Conservation (phyloP, 2,888 invertebrate genomes). For the Chromoteleia sp. region DNA sequence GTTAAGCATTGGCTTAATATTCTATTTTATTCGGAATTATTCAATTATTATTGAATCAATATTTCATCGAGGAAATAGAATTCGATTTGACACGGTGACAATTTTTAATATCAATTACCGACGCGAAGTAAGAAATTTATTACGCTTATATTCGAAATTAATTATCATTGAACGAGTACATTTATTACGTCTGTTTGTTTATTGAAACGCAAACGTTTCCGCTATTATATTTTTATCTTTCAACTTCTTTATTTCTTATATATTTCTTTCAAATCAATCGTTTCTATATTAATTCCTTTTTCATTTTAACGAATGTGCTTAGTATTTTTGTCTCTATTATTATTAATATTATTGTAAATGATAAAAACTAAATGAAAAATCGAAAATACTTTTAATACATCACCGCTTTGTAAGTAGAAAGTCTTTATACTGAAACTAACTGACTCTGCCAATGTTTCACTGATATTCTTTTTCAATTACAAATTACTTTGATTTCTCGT, state of each 20-base stretch:
- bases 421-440: background rate
- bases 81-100: background rate
- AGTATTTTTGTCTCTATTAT: no score
- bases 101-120: background rate
- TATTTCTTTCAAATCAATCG: no score
- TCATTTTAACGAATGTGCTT: no score
- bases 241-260: no score
- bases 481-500: constrained; percentile 22
- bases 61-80: background rate
- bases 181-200: background rate
- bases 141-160: constrained; percentile 1
- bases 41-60: constrained; percentile 23
- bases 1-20: background rate
- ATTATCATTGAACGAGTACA: background rate
- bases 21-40: constrained; percentile 27
- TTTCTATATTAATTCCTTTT: no score
- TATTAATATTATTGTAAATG: background rate
- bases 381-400: background rate
- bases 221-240: no score
- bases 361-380: background rate
- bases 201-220: no score
- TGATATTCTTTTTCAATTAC: constrained; percentile 9
- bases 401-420: background rate
- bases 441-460: background rate
- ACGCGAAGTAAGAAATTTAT: background rate